Conservation (phyloP, 2,888 invertebrate species). For the Aphodius sticticus region DNA sequence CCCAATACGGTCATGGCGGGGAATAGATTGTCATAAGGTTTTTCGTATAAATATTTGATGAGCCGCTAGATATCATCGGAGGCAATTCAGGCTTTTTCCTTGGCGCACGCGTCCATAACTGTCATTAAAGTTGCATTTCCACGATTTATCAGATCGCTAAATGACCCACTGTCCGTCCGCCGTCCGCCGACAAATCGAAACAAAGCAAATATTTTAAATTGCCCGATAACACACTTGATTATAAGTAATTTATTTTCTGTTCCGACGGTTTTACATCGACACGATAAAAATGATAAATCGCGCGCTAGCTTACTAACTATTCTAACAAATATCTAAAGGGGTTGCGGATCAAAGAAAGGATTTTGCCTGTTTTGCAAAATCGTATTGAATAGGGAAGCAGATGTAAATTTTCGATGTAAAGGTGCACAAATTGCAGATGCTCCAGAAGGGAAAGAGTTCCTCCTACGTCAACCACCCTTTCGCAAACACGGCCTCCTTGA, state of each 20-base stretch:
- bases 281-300: background rate
- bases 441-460: slow-evolving; percentile 9
- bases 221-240: background rate
- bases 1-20: background rate
- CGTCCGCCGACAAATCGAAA: slow-evolving; percentile 4
- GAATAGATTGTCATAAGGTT: background rate
- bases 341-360: background rate
- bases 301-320: background rate
- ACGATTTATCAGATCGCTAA: slow-evolving; percentile 4
- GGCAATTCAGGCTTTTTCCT: background rate
- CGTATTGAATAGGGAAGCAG: background rate
- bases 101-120: slow-evolving; percentile 5
- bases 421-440: slow-evolving; percentile 8
- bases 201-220: slow-evolving; percentile 4
- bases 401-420: background rate
- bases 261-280: background rate
- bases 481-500: slow-evolving; percentile 27
- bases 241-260: background rate
- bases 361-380: slow-evolving; percentile 4
- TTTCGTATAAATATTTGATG: background rate
- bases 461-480: background rate
- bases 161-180: slow-evolving; percentile 4
- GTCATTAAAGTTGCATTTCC: slow-evolving; percentile 18
- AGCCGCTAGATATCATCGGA: background rate
- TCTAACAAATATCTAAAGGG: background rate